These are phyloP conservation scores for Limanda limanda DNA, from an alignment of 2,113 vertebrate genomes.

Conservation along the genomic window DNA sequence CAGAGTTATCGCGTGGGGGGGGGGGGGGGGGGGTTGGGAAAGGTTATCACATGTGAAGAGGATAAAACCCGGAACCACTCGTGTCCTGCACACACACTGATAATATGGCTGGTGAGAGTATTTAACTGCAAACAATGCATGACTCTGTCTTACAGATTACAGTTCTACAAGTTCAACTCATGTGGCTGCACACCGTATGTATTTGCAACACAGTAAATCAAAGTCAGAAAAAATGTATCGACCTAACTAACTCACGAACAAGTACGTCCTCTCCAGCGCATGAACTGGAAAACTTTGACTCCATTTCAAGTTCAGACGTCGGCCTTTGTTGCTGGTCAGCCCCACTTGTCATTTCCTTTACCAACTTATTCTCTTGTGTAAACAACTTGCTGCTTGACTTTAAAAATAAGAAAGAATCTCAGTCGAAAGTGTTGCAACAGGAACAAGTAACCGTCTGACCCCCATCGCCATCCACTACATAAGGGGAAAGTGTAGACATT, in stretches of 20 bases:
- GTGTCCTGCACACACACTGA: slow-evolving; percentile 76
- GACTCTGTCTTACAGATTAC: not conserved
- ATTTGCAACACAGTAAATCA: not conserved
- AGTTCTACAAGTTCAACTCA: not conserved
- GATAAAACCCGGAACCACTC: slow-evolving; percentile 69
- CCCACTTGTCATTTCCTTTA: not conserved
- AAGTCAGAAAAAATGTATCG: slow-evolving; percentile 3
- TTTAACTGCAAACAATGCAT: slow-evolving; percentile 72
- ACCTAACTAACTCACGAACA: not conserved
- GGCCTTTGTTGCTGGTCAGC: not conserved
- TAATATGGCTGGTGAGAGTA: slow-evolving; percentile 67
- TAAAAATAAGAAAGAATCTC: slow-evolving; percentile 6
- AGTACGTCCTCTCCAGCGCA: not conserved
- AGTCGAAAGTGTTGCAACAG: slow-evolving; percentile 26
- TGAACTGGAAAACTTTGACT: not conserved
- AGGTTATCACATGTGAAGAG: slow-evolving; percentile 62
- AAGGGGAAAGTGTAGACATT: slow-evolving; percentile 64
- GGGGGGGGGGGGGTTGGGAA: slow-evolving; percentile 60
- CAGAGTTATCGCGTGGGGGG: slow-evolving; percentile 65
- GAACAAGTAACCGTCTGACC: slow-evolving; percentile 23
- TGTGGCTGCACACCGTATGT: slow-evolving; percentile 4
- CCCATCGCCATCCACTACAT: slow-evolving; percentile 73
- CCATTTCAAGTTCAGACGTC: slow-evolving; percentile 3
- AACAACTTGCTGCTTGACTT: not conserved
- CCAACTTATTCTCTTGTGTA: not conserved